Evolutionary conservation across 2,113 vertebrate genomes (phyloP), one percentile per base, ranked within the genome.

Genomic region (Gnathonemus longibarbis): DNA sequence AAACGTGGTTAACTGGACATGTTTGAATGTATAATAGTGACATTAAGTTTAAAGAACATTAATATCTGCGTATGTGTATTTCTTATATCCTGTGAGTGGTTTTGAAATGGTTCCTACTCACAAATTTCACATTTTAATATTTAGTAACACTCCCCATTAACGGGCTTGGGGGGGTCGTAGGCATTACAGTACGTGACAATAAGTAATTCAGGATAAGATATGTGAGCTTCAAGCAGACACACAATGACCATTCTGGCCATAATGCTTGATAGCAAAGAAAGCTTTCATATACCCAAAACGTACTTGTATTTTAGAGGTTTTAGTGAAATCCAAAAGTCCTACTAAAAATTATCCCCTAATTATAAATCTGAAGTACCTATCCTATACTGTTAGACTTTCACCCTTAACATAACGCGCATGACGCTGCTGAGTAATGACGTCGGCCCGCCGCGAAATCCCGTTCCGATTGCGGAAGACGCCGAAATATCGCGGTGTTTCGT

Each of bases 401-500:
- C 19, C 19, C 3, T 39, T 77, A 31, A 39, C 53, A 45, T 45
- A 1, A 58, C 19, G 8, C 53, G 3, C 35, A 13, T n/a, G n/a
- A n/a, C 45, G 1, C 27, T 39, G 15, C 19, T 39, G 21, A 24
- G 35, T 52, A 56, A 89, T 89, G 52, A 62, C 53, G 42, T 89
- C 52, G 13, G 39, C 27, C 9, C 24, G 17, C 39, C 56, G 11
- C 24, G 90, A 92, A 90, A 80, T 90, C 86, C 21, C 89, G 9
- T 86, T 66, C 53, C 13, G 13, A 11, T 70, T 46, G 46, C 17
- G 56, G 35, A 53, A 50, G n/a, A 87, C 15, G 48, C 15, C 24
- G 35, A 15, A 39, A 31, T 89, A 87, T 88, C 91, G 90, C 91
- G 91, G 77, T 87, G 52, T 66, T 87, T 87, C 85, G 5, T 49